These are phyloP conservation scores for Rhabditoides inermis DNA, from an alignment of 2,888 invertebrate species.

Conservation along the genomic window DNA sequence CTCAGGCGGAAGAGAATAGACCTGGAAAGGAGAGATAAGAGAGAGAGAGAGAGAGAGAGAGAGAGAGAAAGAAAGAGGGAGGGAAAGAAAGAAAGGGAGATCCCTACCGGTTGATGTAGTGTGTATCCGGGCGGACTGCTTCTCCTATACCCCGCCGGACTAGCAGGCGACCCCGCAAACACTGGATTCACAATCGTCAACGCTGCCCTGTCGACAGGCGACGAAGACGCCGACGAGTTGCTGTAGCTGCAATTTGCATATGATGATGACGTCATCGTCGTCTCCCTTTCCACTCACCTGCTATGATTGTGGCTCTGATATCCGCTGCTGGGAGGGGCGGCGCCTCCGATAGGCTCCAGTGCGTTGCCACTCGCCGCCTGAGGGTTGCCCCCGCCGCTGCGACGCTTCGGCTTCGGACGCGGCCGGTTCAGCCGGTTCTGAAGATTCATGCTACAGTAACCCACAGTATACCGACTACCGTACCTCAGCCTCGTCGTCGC, in stretches of 20 bases:
- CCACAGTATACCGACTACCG: constrained; percentile 3
- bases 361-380: constrained; percentile 12
- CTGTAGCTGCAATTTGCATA: constrained; percentile 18
- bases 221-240: constrained; percentile 28
- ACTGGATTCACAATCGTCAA: constrained; percentile 30
- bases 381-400: constrained; percentile 6
- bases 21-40: no score
- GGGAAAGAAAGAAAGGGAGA: no score
- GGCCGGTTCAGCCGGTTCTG: not conserved
- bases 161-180: constrained; percentile 9
- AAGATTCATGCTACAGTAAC: not conserved
- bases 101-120: no score
- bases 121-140: constrained; percentile 9
- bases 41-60: not conserved
- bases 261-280: not conserved
- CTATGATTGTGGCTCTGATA: constrained; percentile 43
- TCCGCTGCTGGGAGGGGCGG: constrained; percentile 36
- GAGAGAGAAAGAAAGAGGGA: no score
- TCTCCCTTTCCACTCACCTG: constrained; percentile 6
- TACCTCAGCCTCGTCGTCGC: constrained; percentile 16
- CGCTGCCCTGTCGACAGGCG: constrained; percentile 27
- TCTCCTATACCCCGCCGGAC: constrained; percentile 13
- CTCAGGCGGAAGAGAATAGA: constrained; percentile 27
- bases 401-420: constrained; percentile 3
- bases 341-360: constrained; percentile 12